Evolutionary conservation across 92 coral and sea anemone species (phyloP).

Genomic region (Heteractis magnifica): DNA sequence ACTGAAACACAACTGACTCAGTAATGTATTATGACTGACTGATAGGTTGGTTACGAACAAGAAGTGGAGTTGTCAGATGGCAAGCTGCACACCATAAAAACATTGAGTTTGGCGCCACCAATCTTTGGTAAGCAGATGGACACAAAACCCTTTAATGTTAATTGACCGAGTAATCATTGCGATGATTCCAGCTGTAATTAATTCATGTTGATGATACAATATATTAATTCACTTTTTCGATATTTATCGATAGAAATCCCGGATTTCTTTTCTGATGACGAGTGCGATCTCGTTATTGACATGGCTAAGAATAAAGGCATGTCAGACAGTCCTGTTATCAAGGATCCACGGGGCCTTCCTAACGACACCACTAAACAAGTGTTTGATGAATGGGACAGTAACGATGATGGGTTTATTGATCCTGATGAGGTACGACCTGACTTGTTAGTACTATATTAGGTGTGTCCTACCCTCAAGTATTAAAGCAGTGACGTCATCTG

Average conservation of each 20-base stretch:
- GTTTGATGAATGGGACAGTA: constrained; percentile 76
- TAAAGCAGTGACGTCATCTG: no score
- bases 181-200: background rate
- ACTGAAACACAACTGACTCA: background rate
- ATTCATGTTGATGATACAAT: background rate
- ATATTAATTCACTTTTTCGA: background rate
- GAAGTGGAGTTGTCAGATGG: constrained; percentile 50
- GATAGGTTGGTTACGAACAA: constrained; percentile 69
- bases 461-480: no score
- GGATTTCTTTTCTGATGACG: constrained; percentile 88
- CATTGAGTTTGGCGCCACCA: constrained; percentile 73
- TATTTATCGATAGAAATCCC: constrained; percentile 66
- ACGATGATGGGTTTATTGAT: constrained; percentile 83
- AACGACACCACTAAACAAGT: constrained; percentile 53
- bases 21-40: background rate
- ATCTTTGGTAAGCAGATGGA: constrained; percentile 60
- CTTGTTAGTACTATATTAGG: no score
- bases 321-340: constrained; percentile 61
- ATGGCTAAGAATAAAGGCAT: constrained; percentile 79
- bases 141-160: background rate
- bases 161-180: background rate
- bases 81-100: constrained; percentile 44
- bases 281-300: constrained; percentile 87
- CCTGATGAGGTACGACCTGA: constrained; percentile 62
- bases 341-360: constrained; percentile 36